These are phyloP conservation scores for Echinarachnius parma DNA, from an alignment of 53 echinoderm and acorn worm species.

Conservation along the genomic window DNA sequence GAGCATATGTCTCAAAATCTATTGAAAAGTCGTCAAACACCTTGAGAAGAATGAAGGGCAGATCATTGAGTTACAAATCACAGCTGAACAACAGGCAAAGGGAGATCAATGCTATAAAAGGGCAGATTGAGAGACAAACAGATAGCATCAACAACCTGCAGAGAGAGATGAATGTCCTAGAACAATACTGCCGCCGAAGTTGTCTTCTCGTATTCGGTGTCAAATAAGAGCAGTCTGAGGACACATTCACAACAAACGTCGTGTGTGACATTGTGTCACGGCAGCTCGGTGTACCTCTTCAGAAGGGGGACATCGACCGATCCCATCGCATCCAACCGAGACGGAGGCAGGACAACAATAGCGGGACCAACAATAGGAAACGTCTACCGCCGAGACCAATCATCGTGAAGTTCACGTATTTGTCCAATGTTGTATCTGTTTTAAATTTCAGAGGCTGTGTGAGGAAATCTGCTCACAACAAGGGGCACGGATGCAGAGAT, in stretches of 20 bases:
- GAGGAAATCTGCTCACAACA: too few relatives aligned
- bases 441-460: too few relatives aligned
- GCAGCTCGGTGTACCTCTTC: background rate
- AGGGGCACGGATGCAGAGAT: too few relatives aligned
- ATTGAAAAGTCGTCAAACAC: background rate
- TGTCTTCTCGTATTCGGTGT: background rate
- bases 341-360: too few relatives aligned
- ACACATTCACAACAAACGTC: background rate
- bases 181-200: background rate
- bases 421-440: too few relatives aligned
- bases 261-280: background rate
- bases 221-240: background rate
- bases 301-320: background rate
- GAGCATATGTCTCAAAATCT: background rate
- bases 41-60: background rate
- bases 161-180: background rate
- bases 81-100: background rate
- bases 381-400: background rate
- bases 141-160: background rate
- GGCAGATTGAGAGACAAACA: conserved; percentile 1
- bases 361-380: too few relatives aligned
- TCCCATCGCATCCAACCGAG: background rate
- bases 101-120: background rate
- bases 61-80: background rate
- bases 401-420: background rate